phyloP scores from a whole-genome alignment of 2,113 vertebrate species.

The Glaucomys volans region DNA sequence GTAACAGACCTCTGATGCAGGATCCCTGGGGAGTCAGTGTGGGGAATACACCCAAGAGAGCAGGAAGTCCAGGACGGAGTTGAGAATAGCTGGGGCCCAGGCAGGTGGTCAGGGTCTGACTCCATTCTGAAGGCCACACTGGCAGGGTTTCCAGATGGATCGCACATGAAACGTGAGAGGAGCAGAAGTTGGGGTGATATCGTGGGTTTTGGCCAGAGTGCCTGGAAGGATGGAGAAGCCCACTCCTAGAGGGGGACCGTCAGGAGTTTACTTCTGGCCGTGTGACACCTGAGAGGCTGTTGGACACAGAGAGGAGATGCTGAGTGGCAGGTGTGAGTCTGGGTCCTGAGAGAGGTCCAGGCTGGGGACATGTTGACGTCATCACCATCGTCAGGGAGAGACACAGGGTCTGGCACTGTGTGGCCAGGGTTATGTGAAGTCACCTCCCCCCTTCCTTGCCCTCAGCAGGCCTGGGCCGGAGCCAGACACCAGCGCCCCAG shows the following conservation, averaged over 20 bases:
- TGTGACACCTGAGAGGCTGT: accelerated
- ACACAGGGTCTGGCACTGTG: neutral
- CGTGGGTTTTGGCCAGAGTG: neutral
- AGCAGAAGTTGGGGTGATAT: neutral
- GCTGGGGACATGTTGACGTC: neutral
- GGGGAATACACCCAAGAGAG: accelerated
- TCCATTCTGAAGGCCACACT: neutral
- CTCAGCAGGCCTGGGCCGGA: neutral
- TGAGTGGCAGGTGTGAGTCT: neutral
- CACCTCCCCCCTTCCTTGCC: neutral
- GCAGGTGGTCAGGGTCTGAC: neutral
- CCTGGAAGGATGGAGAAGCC: neutral
- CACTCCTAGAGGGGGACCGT: neutral
- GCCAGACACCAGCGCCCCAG: neutral
- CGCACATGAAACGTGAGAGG: neutral
- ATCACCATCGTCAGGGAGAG: neutral
- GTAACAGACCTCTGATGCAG: accelerated
- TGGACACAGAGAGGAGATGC: neutral
- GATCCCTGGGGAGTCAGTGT: accelerated
- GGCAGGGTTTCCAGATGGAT: neutral
- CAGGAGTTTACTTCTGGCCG: neutral
- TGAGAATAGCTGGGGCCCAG: neutral
- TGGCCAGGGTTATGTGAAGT: neutral
- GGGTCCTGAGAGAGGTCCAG: neutral
- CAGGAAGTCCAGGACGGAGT: neutral